Conservation (phyloP, 2,113 vertebrate species). For the Nesoenas mayeri region DNA sequence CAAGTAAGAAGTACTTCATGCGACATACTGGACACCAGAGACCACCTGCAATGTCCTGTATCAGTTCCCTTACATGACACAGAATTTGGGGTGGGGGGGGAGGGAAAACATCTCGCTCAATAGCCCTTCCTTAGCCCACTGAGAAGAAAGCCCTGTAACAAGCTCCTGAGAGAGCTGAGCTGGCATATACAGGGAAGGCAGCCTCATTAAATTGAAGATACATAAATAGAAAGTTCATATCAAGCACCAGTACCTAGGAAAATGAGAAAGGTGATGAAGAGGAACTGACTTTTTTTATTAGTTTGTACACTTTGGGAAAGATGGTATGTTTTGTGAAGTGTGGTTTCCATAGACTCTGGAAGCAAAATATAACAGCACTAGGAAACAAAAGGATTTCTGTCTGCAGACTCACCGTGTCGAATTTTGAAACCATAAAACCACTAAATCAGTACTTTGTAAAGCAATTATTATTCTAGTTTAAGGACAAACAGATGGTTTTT, state of each 20-base stretch:
- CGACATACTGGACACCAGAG: background rate
- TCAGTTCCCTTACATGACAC: background rate
- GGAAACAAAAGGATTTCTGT: background rate
- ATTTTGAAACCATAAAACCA: background rate
- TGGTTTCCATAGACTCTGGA: background rate
- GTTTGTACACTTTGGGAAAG: background rate
- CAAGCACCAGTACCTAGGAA: background rate
- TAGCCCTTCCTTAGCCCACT: background rate
- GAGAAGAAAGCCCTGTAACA: background rate
- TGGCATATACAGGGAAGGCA: background rate
- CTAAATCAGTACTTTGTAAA: background rate
- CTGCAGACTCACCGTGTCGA: background rate
- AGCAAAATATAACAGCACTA: background rate
- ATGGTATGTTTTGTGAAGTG: background rate
- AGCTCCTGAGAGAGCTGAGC: background rate
- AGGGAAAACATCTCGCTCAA: background rate
- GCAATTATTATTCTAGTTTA: background rate
- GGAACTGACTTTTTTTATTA: background rate
- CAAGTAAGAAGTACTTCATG: background rate
- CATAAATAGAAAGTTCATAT: background rate
- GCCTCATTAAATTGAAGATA: background rate
- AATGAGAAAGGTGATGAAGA: background rate
- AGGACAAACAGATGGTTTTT: background rate
- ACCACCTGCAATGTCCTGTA: fast-evolving
- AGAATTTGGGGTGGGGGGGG: fast-evolving